phyloP scores from a whole-genome alignment of 1,140 invertebrate genomes.

The Diorhabda elongata region DNA sequence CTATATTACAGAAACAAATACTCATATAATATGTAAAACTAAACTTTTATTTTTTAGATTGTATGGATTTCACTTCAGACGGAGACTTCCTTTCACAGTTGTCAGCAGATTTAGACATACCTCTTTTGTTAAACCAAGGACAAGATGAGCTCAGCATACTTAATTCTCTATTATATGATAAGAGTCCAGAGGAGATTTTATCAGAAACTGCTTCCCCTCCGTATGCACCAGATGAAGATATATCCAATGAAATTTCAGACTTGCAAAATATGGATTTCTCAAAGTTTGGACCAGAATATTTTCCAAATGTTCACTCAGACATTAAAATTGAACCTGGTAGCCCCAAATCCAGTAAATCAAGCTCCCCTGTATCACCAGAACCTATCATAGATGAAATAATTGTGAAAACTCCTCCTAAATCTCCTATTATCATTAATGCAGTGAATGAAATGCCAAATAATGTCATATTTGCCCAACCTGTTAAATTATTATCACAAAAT shows the following conservation, averaged over 20 bases:
- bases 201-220: slow-evolving; percentile 35
- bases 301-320: slow-evolving; percentile 27
- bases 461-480: slow-evolving; percentile 6
- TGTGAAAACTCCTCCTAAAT: slow-evolving; percentile 27
- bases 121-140: slow-evolving; percentile 36
- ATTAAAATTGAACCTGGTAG: slow-evolving; percentile 28
- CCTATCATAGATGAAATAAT: slow-evolving; percentile 33
- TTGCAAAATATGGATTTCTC: slow-evolving; percentile 32
- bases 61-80: slow-evolving; percentile 35
- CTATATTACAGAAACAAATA: too few relatives aligned
- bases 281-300: slow-evolving; percentile 25
- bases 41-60: slow-evolving; percentile 26
- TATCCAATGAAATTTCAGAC: slow-evolving; percentile 27
- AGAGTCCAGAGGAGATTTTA: slow-evolving; percentile 40
- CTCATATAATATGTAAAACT: too few relatives aligned
- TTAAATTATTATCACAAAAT: slow-evolving; percentile 23
- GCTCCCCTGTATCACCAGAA: slow-evolving; percentile 2
- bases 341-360: slow-evolving; percentile 10
- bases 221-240: slow-evolving; percentile 17
- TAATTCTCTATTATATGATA: slow-evolving; percentile 39
- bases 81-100: slow-evolving; percentile 43
- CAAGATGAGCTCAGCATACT: slow-evolving; percentile 41
- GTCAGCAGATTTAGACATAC: slow-evolving; percentile 41
- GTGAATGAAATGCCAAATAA: slow-evolving; percentile 9
- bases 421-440: slow-evolving; percentile 9